Conservation (phyloP, 2,113 vertebrate species). For the Capreolus pygargus region DNA sequence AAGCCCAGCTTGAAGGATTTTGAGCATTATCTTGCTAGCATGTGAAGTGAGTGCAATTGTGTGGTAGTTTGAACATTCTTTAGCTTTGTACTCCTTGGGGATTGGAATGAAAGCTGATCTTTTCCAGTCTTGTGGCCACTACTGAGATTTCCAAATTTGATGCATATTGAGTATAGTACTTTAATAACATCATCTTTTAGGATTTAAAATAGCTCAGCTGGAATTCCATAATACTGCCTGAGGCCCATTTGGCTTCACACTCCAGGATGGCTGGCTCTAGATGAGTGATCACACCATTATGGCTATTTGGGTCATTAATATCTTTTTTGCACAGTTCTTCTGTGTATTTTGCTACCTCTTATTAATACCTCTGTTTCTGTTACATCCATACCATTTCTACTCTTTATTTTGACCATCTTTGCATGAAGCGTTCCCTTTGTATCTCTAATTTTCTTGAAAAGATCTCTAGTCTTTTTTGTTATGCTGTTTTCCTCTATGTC, state of each 20-base stretch:
- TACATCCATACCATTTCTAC: neutral
- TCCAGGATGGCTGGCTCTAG: neutral
- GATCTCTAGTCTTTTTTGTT: neutral
- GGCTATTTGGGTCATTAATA: neutral
- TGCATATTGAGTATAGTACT: neutral
- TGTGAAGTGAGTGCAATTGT: neutral
- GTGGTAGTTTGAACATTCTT: neutral
- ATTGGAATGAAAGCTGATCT: neutral
- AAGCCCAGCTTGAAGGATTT: neutral
- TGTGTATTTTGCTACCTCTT: neutral
- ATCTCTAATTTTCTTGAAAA: neutral
- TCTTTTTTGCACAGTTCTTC: neutral
- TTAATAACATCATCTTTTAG: neutral
- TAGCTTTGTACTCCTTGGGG: neutral
- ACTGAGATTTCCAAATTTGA: neutral
- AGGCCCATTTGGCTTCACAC: neutral
- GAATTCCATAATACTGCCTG: neutral
- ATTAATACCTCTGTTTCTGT: neutral
- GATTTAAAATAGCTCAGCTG: neutral
- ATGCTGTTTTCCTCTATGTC: neutral
- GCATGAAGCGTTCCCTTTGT: neutral
- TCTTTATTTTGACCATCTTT: neutral
- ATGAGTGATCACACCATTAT: neutral
- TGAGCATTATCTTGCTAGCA: neutral
- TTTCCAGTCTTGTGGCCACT: neutral